Evolutionary conservation across 2,797 vertebrate species (phyloP).

Genomic region (Enteromius viviparus): DNA sequence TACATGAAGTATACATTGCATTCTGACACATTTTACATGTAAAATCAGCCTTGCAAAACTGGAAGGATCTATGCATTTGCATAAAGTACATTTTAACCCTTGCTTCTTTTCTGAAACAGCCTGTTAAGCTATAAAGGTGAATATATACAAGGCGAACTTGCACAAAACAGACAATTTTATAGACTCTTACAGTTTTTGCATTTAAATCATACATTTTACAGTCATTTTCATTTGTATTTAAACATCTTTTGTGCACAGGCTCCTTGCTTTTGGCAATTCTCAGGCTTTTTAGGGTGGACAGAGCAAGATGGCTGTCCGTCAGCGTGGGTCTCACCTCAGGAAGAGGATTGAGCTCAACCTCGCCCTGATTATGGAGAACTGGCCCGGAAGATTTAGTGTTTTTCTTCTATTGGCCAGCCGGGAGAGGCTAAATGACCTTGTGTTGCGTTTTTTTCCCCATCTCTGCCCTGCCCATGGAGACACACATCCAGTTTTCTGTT

Average conservation of each 20-base stretch:
- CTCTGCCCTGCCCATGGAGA: constrained; percentile 16
- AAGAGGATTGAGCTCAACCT: constrained; percentile 41
- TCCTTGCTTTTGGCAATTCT: not conserved
- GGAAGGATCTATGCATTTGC: not conserved
- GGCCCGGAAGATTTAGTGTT: constrained; percentile 38
- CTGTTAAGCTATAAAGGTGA: not conserved
- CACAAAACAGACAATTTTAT: not conserved
- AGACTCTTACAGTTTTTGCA: not conserved
- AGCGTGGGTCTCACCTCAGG: constrained; percentile 33
- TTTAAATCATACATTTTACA: not conserved
- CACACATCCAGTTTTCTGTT: not conserved
- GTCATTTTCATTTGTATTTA: not conserved
- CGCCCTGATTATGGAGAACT: constrained; percentile 17
- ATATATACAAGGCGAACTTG: not conserved
- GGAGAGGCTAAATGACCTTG: constrained; percentile 51
- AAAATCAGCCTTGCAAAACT: not conserved
- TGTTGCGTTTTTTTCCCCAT: constrained; percentile 29
- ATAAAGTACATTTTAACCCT: not conserved
- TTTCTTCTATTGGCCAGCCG: constrained; percentile 40
- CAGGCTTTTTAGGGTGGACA: not conserved
- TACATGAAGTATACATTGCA: not conserved
- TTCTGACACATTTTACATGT: not conserved
- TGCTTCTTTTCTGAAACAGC: not conserved
- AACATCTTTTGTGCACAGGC: not conserved
- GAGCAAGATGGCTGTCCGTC: not conserved